Evolutionary conservation across 1,140 invertebrate species (phyloP), one percentile per base, ranked within the genome.

Genomic region (Ptiloglossa arizonensis): DNA sequence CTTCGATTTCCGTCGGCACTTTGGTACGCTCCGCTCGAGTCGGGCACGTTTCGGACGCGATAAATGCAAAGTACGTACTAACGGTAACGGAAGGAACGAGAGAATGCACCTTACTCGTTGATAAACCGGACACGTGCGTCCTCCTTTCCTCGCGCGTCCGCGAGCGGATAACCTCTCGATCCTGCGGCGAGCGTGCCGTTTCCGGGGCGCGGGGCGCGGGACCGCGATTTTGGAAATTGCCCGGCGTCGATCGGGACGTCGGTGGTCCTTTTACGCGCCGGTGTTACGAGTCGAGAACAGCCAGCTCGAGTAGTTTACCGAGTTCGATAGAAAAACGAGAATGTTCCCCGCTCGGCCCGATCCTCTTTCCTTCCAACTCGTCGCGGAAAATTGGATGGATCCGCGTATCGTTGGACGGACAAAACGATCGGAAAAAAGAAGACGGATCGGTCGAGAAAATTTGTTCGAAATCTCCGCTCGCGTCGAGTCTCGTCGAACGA

Each of bases 61-160:
- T 83, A 83, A 83, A 83, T 83, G 82, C 81, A 83, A 83, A 83
- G 69, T 83, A 82, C 52, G 75, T 75, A 57, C 81, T 83, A 83
- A 83, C 82, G 60, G 82, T 82, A 78, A 83, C 62, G 79, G 76
- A 83, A 83, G 76, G 44, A 38, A 29, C 82, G 32, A 62, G 9
- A 66, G 62, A 62, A 82, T 68, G 46, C 73, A 54, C 41, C 62
- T 35, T 41, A 72, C 59, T 80, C 13, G 6, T 83, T 83, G 75
- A 83, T 66, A 83, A 46, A 64, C 81, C 59, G 77, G 75, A 83
- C 81, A 83, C 82, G 80, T 29, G 60, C 68, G 69, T 79, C 46
- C 72, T 46, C 38, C 59, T 70, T 77, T 44, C 24, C 24, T 3
- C 19, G 35, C 19, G 41, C 17, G 24, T 68, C 57, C 41, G 41